phyloP scores from a whole-genome alignment of 1,140 invertebrate genomes.

The Colletes latitarsis region DNA sequence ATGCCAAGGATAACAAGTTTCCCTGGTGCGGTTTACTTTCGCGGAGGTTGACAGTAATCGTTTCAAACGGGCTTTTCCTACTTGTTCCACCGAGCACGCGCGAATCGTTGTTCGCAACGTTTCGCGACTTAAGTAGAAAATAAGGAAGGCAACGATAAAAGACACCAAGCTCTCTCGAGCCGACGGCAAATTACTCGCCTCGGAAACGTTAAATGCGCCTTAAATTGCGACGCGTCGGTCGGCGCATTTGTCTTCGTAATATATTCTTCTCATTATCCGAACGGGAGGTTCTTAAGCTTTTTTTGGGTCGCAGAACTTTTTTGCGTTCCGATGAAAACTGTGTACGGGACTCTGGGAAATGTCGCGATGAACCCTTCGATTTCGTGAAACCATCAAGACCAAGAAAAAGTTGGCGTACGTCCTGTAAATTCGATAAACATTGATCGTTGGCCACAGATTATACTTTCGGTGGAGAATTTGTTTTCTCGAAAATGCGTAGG shows the following conservation, averaged over 20 bases:
- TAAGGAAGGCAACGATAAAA: background rate
- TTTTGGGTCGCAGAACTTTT: constrained; percentile 8
- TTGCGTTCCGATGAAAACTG: background rate
- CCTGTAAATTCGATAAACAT: too few relatives aligned
- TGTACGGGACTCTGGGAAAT: background rate
- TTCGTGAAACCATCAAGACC: too few relatives aligned
- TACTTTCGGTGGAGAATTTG: too few relatives aligned
- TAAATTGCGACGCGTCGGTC: constrained; percentile 12
- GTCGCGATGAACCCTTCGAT: background rate
- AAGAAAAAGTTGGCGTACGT: too few relatives aligned
- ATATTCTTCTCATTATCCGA: constrained; percentile 18
- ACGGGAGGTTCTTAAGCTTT: constrained; percentile 7
- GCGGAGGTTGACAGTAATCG: too few relatives aligned
- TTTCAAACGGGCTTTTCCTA: too few relatives aligned
- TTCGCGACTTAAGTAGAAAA: background rate
- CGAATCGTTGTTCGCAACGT: background rate
- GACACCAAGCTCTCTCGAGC: background rate
- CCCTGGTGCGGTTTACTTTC: too few relatives aligned
- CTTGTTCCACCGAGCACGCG: too few relatives aligned
- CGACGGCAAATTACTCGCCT: constrained; percentile 23
- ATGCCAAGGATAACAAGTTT: too few relatives aligned
- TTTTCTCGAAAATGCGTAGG: too few relatives aligned
- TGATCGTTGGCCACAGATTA: too few relatives aligned
- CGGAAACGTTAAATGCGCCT: constrained; percentile 29
- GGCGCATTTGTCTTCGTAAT: background rate